Evolutionary conservation across 2,797 vertebrate species (phyloP), one percentile per base, ranked within the genome.

Genomic region (Hydrolagus colliei): DNA sequence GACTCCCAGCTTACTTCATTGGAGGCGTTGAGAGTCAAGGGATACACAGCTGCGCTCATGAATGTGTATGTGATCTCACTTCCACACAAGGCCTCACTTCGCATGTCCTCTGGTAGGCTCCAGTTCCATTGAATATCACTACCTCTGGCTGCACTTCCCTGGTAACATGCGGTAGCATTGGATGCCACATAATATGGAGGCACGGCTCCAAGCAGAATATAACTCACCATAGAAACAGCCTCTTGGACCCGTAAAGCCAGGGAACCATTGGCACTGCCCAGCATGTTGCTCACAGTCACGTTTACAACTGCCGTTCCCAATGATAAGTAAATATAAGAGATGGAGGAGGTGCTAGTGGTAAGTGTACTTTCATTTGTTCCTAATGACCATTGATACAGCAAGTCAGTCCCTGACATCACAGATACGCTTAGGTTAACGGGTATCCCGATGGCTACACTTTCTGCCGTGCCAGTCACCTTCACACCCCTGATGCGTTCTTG

Each of bases 341-440:
- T 86, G 88, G 91, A 92, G 4, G 93, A 91, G 7, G 41, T 87
- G 18, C 87, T 77, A 65, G 92, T 92, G 63, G 87, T 86, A 16
- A 90, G 8, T 13, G 90, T 87, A 68, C 79, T 84, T 16, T n/a
- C 52, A 52, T 89, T 86, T 4, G 87, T 77, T 41, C 88, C 88
- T 12, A 93, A 1, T n/a, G 86, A 88, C 95, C 95, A 96, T 75
- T 89, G 52, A 41, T 94, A 96, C 59, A 89, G 86, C 27, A 95
- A 88, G 79, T 93, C 89, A 12, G 92, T 94, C 22, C 95, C 95
- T 0, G 90, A 88, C 63, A 86, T 73, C 16, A 93, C 89, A 1
- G 87, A 89, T 7, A 92, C 91, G 63, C 91, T 91, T 14, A 96
- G 89, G 22, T 91, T 92, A 9, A 93, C 88, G 35, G 87, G 68